Conservation (phyloP, 1,140 invertebrate genomes). For the Tetramorium parvispinum region DNA sequence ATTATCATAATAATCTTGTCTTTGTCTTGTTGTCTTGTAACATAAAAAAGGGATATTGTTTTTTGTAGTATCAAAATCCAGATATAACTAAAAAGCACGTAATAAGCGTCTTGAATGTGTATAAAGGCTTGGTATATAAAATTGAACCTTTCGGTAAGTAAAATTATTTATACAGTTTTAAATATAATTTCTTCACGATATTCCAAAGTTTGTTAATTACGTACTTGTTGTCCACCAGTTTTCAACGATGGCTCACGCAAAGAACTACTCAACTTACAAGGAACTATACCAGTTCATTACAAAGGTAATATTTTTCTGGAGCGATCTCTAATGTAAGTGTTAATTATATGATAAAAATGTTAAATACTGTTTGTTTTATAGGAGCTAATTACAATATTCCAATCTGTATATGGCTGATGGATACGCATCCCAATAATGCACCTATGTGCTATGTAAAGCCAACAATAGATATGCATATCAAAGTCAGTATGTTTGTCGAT, state of each 20-base stretch:
- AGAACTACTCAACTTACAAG: constrained; percentile 94
- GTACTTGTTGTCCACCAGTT: constrained; percentile 85
- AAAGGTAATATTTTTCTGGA: constrained; percentile 88
- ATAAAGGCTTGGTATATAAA: constrained; percentile 89
- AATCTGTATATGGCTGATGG: constrained; percentile 97
- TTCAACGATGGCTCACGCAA: constrained; percentile 96
- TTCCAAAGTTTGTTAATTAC: not conserved
- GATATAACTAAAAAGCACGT: constrained; percentile 92
- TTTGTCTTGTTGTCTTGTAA: no score
- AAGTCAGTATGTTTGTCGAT: constrained; percentile 97
- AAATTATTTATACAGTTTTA: constrained; percentile 7
- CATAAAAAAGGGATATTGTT: constrained; percentile 2
- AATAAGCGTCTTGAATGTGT: constrained; percentile 89
- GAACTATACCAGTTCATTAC: constrained; percentile 96
- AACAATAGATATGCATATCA: constrained; percentile 97
- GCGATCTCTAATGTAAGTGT: not conserved
- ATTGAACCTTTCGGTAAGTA: constrained; percentile 89
- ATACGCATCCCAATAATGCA: constrained; percentile 98
- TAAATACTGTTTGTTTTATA: constrained; percentile 77
- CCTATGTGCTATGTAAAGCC: constrained; percentile 99
- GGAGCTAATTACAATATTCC: constrained; percentile 98
- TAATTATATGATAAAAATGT: constrained; percentile 2
- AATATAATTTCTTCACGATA: not conserved
- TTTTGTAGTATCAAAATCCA: constrained; percentile 89
- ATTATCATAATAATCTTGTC: not conserved